Evolutionary conservation across 2,113 vertebrate species (phyloP), one percentile per base, ranked within the genome.

Genomic region (Murina feae): DNA sequence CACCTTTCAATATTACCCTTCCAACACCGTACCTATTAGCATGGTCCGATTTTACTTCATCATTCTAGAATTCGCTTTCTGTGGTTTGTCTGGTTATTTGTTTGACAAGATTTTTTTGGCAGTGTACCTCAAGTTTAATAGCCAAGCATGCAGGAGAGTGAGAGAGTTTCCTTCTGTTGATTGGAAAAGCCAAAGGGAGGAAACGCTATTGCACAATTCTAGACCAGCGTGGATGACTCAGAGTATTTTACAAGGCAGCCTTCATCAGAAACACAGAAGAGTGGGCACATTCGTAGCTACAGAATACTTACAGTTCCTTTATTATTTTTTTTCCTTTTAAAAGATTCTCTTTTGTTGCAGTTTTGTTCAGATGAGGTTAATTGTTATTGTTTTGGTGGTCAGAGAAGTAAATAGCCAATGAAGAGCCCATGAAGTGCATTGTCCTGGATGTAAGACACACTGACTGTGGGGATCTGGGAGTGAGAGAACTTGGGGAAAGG

Each of bases 21-120:
- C 92, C 86, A 97, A 82, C 86, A 88, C 91, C 44, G 53, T 89
- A 96, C 55, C 69, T 97, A 92, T 91, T 93, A 96, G 39, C 35
- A 63, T 95, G 95, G 90, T 97, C 96, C 58, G 81, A 89, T 96
- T 97, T 96, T 93, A 96, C 53, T 97, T 97, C 88, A 94, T 95
- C 82, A 66, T 97, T 96, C 58, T 91, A 96, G 93, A 96, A 96
- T 95, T 95, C 76, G 68, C 95, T 97, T 97, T 97, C 97, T 96
- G 90, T 93, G 51, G 39, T 92, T 90, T 96, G 96, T 95, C 95
- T 95, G 93, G 20, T 30, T 95, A 90, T 95, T 93, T 90, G 71
- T 91, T 95, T 92, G 51, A 96, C 93, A 96, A 95, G 55, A 47
- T 95, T 49, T 86, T n/a, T 88, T 91, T 92, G 83, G 93, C 58